These are phyloP conservation scores for Eurytoma adleriae DNA, from an alignment of 2,888 invertebrate genomes.

Conservation along the genomic window DNA sequence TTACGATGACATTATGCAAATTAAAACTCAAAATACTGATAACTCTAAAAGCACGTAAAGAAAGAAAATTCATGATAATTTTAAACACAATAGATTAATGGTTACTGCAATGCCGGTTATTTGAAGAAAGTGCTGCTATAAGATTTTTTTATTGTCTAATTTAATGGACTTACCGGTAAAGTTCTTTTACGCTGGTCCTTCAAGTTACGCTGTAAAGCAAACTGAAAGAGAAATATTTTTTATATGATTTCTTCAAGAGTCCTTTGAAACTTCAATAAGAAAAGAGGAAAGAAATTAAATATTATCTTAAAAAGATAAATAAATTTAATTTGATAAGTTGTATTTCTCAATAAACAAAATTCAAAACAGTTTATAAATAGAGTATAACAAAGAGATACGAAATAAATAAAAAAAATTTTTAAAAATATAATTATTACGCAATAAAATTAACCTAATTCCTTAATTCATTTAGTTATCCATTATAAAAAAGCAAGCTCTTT, in stretches of 20 bases:
- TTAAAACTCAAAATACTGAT: neutral
- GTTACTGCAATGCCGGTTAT: constrained; percentile 24
- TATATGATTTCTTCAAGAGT: neutral
- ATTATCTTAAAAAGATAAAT: neutral
- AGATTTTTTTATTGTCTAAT: constrained; percentile 14
- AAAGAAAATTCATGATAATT: too few relatives aligned
- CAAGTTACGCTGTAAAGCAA: constrained; percentile 11
- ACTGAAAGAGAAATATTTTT: neutral
- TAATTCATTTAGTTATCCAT: too few relatives aligned
- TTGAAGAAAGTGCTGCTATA: constrained; percentile 15
- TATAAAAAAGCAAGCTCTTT: too few relatives aligned
- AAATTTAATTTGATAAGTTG: neutral
- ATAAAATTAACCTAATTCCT: too few relatives aligned
- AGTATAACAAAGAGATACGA: neutral
- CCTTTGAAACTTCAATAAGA: too few relatives aligned
- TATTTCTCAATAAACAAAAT: neutral
- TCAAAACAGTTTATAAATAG: too few relatives aligned
- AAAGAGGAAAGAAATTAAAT: neutral
- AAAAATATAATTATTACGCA: too few relatives aligned
- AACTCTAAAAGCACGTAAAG: too few relatives aligned
- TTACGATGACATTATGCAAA: neutral
- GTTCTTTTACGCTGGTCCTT: constrained; percentile 9
- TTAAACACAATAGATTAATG: constrained; percentile 8
- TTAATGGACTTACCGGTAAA: constrained; percentile 17
- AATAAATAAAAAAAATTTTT: too few relatives aligned